Percentiles rank a stretch among this genome's conserved stretches.
Conservation (phyloP, 92 coral and sea anemone genomes). For the Palythoa heliodiscus region DNA sequence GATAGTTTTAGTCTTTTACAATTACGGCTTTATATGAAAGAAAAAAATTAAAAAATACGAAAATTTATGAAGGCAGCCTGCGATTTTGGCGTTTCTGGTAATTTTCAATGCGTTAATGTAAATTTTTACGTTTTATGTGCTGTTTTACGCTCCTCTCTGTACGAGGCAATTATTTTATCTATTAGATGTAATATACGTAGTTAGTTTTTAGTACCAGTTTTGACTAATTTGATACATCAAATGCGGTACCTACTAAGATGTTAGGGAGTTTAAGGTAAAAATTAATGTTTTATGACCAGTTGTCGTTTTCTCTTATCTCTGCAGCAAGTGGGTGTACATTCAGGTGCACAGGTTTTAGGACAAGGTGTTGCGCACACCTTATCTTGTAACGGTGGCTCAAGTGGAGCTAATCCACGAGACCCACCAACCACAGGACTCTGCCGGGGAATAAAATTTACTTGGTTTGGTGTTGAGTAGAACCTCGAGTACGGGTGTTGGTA, state of each 20-base stretch:
- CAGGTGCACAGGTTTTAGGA: slow-evolving; percentile 49
- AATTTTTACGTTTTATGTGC: too few species aligned
- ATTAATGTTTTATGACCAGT: background rate
- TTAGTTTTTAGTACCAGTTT: too few species aligned
- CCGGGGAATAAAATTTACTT: background rate
- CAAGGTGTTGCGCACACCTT: slow-evolving; percentile 52
- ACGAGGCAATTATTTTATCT: too few species aligned
- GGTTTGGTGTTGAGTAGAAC: background rate
- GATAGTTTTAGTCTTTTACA: too few species aligned
- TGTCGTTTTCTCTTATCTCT: slow-evolving; percentile 39
- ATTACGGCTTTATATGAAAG: too few species aligned
- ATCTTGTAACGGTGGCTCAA: slow-evolving; percentile 14
- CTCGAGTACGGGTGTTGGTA: background rate
- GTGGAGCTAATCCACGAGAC: slow-evolving; percentile 19
- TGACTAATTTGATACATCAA: background rate
- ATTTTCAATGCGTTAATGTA: too few species aligned
- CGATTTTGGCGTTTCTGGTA: too few species aligned
- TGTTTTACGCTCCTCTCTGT: too few species aligned
- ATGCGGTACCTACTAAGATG: background rate
- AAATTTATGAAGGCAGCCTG: too few species aligned
- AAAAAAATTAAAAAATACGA: too few species aligned
- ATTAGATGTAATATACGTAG: too few species aligned
- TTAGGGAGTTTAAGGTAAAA: background rate
- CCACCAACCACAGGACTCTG: slow-evolving; percentile 14
- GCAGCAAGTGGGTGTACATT: slow-evolving; percentile 50